Evolutionary conservation across 2,113 vertebrate species (phyloP), one percentile per base, ranked within the genome.

Genomic region (Cryptoleucopteryx plumbea): DNA sequence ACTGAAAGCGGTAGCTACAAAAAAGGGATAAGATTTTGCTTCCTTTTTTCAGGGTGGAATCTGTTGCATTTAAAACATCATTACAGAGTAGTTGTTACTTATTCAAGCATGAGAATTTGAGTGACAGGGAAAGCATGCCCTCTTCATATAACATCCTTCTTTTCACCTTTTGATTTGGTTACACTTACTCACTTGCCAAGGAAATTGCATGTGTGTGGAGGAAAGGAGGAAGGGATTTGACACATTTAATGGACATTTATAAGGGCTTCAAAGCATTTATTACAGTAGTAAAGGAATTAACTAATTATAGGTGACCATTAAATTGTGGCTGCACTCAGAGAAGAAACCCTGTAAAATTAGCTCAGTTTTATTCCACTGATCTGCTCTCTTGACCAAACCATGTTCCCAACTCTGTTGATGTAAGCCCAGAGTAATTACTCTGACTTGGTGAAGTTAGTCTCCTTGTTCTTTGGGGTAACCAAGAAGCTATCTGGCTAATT

Each of bases 251-350:
- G 89, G 91, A 84, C 53, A 52, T 88, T 94, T 93, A 75, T 65
- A 92, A 87, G 45, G 85, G 52, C 59, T 66, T 77, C 65, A 87
- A 82, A 94, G 77, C 91, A 94, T 91, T 88, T 94, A 91, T 94
- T 84, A 82, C 26, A 87, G 81, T 66, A 82, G 89, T 68, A 96
- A 91, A 85, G 25, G 70, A 94, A 95, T 97, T 94, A 87, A 94
- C 77, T 95, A 94, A 93, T 97, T 95, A 89, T 85, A 94, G 63
- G 18, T 86, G 91, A 94, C 93, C 89, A 53, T 94, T 96, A 95
- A 96, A 95, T 91, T 80, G 71, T 67, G 87, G 55, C 79, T 92
- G 62, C 52, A n/a, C 74, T 95, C 63, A 26, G 45, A 94, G 82
- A 90, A 93, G 78, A 94, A 95, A 91, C 52, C 29, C 70, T 66